Conservation (phyloP, 2,797 vertebrate genomes). For the Poeciliopsis turneri region DNA sequence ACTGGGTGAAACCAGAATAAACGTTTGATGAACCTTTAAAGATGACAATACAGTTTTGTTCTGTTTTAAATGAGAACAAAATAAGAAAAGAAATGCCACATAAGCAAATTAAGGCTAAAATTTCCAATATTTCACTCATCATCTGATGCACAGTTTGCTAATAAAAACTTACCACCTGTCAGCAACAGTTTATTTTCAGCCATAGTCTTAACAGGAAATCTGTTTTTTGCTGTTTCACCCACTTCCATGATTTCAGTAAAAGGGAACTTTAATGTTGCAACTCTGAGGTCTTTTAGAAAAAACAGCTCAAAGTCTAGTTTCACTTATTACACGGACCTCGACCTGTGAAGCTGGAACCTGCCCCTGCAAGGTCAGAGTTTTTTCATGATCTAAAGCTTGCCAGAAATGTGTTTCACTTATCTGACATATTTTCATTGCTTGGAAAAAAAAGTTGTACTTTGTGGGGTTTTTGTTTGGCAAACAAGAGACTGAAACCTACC, state of each 20-base stretch:
- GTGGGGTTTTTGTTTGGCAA: background rate
- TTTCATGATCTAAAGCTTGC: constrained; percentile 12
- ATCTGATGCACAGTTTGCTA: background rate
- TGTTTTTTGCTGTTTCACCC: constrained; percentile 30
- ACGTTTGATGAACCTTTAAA: background rate
- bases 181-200: constrained; percentile 41
- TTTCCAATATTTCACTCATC: background rate
- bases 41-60: background rate
- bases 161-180: constrained; percentile 22
- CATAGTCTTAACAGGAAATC: constrained; percentile 53
- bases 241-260: constrained; percentile 63
- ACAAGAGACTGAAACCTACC: background rate
- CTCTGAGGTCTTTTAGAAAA: background rate
- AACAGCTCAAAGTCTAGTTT: constrained; percentile 9
- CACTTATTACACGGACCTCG: constrained; percentile 13
- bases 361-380: constrained; percentile 35
- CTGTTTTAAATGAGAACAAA: background rate
- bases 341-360: constrained; percentile 10
- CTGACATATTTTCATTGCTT: background rate
- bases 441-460: background rate
- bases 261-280: constrained; percentile 59
- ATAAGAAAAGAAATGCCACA: background rate
- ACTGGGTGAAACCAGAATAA: background rate
- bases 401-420: constrained; percentile 22
- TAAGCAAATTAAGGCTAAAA: background rate